Evolutionary conservation across 1,140 invertebrate species (phyloP).

Genomic region (Laodelphax striatellus): DNA sequence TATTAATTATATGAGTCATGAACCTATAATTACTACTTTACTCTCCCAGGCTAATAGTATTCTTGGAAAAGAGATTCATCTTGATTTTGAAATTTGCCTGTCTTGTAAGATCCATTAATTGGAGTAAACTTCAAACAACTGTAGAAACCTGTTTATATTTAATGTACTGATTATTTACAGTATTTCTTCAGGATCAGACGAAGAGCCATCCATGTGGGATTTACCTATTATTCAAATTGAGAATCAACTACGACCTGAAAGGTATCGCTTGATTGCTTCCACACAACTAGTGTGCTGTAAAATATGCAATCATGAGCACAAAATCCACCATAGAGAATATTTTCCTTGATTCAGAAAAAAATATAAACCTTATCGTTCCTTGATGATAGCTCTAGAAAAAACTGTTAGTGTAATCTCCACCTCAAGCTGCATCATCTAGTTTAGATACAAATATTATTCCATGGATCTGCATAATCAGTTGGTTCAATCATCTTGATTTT

Average conservation of each 20-base stretch:
- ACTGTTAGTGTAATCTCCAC: not conserved
- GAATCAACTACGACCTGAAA: constrained; percentile 36
- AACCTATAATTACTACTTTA: no score
- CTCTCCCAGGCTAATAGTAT: no score
- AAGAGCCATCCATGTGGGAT: constrained; percentile 40
- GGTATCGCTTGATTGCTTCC: constrained; percentile 28
- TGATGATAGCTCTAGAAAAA: not conserved
- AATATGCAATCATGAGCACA: no score
- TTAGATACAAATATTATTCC: no score
- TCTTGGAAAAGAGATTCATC: no score
- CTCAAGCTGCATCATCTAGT: not conserved
- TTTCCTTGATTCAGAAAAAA: not conserved
- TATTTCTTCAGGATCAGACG: constrained; percentile 35
- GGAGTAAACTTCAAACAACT: no score
- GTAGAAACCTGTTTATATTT: no score
- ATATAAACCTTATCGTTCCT: not conserved
- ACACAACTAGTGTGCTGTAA: not conserved
- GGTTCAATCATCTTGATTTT: no score
- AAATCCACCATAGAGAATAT: no score
- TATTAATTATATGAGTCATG: no score
- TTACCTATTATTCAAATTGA: constrained; percentile 39
- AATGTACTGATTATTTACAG: constrained; percentile 5
- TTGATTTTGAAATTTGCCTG: no score
- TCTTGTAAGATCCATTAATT: not conserved
- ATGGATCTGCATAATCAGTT: no score